Evolutionary conservation across 2,888 invertebrate species (phyloP), one percentile per base, ranked within the genome.

Genomic region (Pyralis farinalis): DNA sequence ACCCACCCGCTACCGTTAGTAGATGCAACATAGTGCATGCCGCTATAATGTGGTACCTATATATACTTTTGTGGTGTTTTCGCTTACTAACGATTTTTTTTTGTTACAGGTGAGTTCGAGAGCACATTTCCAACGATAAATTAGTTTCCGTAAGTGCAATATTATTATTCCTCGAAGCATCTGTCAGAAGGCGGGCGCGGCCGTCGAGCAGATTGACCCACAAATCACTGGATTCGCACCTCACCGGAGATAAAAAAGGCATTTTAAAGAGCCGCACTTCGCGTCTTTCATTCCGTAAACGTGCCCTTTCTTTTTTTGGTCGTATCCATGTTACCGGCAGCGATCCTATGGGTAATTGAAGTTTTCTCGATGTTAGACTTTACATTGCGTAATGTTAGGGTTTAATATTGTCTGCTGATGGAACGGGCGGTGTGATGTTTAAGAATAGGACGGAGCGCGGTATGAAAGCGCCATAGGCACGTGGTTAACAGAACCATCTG

Each of bases 61-160:
- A n/a, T n/a, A n/a, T n/a, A n/a, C n/a, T n/a, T n/a, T n/a, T n/a
- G n/a, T n/a, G n/a, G n/a, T n/a, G n/a, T n/a, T n/a, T n/a, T n/a
- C n/a, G n/a, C n/a, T n/a, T n/a, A n/a, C n/a, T n/a, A n/a, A n/a
- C n/a, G n/a, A n/a, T 6, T 43, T 34, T 47, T 54, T 53, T 56
- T 55, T 63, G 51, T 71, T 69, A 9, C 64, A 71, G 71, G 71
- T 71, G 61, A 53, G 60, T 46, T 38, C 9, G n/a, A 34, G 11
- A 31, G 9, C 20, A 12, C 29, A 25, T 12, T 6, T 34, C 7
- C 30, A 21, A 34, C 27, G 30, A 41, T 37, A 34, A 37, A 34
- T 44, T 10, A 25, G 25, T n/a, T 2, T 8, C 30, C n/a, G 29
- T 9, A 16, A 38, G 27, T 12, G n/a, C n/a, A 7, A 11, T 7